phyloP scores from a whole-genome alignment of 2,888 invertebrate genomes.

The Bellardia bayeri region DNA sequence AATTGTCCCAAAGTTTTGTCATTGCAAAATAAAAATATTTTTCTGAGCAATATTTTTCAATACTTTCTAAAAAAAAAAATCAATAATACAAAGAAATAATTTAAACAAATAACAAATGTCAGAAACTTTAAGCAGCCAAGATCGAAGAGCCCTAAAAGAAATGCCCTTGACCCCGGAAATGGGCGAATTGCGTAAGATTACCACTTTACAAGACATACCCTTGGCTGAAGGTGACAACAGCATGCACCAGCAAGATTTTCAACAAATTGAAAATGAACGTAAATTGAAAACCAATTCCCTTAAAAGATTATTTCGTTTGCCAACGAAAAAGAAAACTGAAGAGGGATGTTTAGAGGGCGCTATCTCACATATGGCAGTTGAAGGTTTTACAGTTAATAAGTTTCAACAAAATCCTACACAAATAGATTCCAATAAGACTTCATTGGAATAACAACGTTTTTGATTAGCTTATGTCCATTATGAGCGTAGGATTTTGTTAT shows the following conservation, averaged over 20 bases:
- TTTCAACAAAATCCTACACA: constrained; percentile 14
- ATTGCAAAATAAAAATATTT: constrained; percentile 54
- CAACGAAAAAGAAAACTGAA: constrained; percentile 69
- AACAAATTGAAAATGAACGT: constrained; percentile 28
- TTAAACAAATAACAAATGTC: constrained; percentile 42
- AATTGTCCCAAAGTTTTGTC: constrained; percentile 51
- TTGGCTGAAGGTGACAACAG: constrained; percentile 36
- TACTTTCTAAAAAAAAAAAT: not conserved
- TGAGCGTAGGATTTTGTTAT: constrained; percentile 42
- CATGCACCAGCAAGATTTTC: not conserved
- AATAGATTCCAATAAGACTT: not conserved
- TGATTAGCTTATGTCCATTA: constrained; percentile 63
- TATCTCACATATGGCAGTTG: constrained; percentile 16
- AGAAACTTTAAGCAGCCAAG: constrained; percentile 56
- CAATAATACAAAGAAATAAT: not conserved
- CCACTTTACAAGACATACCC: constrained; percentile 57
- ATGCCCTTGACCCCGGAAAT: constrained; percentile 66
- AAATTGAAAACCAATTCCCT: constrained; percentile 76
- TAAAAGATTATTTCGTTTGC: constrained; percentile 80
- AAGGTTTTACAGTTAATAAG: not conserved
- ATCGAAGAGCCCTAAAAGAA: constrained; percentile 44
- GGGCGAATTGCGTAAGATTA: constrained; percentile 33
- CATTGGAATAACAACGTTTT: constrained; percentile 41
- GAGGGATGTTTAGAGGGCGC: not conserved
- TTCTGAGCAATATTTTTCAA: constrained; percentile 33